phyloP scores from a whole-genome alignment of 1,140 invertebrate species.

The Adelges cooleyi region DNA sequence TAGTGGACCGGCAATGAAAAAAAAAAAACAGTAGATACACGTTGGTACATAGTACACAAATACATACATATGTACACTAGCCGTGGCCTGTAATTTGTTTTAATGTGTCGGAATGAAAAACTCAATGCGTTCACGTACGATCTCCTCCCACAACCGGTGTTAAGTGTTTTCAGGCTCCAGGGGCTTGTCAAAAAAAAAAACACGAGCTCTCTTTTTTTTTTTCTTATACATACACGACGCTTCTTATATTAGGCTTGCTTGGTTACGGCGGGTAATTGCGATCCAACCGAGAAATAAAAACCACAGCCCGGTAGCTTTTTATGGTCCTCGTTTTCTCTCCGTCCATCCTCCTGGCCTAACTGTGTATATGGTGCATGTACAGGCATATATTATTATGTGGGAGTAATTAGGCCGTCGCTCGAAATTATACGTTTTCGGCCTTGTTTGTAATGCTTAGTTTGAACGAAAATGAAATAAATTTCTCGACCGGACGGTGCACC shows the following conservation, averaged over 20 bases:
- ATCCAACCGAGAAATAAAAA: constrained; percentile 9
- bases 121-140: not conserved
- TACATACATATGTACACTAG: not conserved
- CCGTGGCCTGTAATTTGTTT: constrained; percentile 10
- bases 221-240: not conserved
- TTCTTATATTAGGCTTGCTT: no score
- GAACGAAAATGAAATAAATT: no score
- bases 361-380: not conserved
- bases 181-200: constrained; percentile 6
- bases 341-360: no score
- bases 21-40: no score
- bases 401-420: not conserved
- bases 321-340: not conserved
- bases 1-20: no score
- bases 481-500: no score
- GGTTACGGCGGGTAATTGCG: not conserved
- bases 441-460: no score
- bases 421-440: constrained; percentile 17
- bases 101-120: constrained; percentile 25
- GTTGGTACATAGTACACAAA: not conserved
- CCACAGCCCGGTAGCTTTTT: constrained; percentile 3
- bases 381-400: not conserved
- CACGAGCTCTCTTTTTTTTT: not conserved
- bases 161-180: constrained; percentile 19
- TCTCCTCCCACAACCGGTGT: constrained; percentile 12